Evolutionary conservation across 37 sponge, comb jelly and placozoan species (phyloP), one percentile per base, ranked within the genome.

Genomic region (Beroe ovata): DNA sequence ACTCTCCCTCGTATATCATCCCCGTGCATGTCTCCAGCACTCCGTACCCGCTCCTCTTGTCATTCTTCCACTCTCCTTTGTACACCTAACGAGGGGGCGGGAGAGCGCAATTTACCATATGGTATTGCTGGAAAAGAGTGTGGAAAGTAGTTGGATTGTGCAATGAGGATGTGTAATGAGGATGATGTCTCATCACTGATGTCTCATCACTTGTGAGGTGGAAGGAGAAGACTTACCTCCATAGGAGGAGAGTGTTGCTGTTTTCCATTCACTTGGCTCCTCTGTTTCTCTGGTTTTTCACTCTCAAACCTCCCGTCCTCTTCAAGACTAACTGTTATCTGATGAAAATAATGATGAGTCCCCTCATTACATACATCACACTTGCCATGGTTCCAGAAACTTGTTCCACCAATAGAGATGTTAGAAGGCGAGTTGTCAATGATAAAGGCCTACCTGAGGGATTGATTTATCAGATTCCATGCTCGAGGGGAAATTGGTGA

Each of bases 1-100:
- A 77, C 54, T 77, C 84, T 8, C 84, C 84, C 28, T 77, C 84
- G 54, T 77, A 77, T 18, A 19, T 77, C 54, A 77, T 39, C 1
- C 84, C 84, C 8, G 84, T 77, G 33, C 84, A 77, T 11, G 84
- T 77, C 47, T 77, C 84, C 38, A 77, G 84, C 19, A 77, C 84
- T 14, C 84, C 84, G 28, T 77, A 77, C 35, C 84, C 84, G 41
- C 84, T 77, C 26, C 84, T 30, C 84, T 77, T 77, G 33, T 77
- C 84, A 40, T 77, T 77, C 47, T 77, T 77, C 84, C 84, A 77
- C 38, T 77, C 84, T 0, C 84, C 84, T 23, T 35, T 33, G 54
- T 39, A 77, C 22, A 77, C 84, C 69, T 66, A 30, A 16, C 11
- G 54, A 47, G 54, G 11, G 54, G 54, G 11, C 11, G 54, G 54